phyloP scores from a whole-genome alignment of 2,113 vertebrate genomes.

The Pionites leucogaster region DNA sequence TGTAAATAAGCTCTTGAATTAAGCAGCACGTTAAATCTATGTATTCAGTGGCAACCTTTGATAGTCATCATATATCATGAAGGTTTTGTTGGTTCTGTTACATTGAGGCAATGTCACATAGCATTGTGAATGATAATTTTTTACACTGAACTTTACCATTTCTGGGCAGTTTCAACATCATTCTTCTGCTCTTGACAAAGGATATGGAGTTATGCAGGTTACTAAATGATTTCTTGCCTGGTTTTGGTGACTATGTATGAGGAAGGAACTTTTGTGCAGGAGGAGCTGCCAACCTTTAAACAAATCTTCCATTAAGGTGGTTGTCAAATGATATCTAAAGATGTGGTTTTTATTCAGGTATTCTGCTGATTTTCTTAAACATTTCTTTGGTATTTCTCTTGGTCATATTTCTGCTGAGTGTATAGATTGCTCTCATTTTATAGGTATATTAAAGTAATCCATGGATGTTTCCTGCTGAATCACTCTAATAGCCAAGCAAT shows the following conservation, averaged over 20 bases:
- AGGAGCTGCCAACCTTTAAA: background rate
- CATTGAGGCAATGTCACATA: conserved; percentile 26
- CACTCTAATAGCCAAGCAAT: background rate
- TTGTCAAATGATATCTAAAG: background rate
- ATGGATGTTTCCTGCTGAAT: background rate
- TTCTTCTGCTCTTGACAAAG: background rate
- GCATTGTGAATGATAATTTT: conserved; percentile 28
- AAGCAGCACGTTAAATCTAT: conserved; percentile 48
- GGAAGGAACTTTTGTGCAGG: background rate
- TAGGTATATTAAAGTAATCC: background rate
- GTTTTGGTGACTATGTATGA: background rate
- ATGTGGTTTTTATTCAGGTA: background rate
- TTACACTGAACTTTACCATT: conserved; percentile 33
- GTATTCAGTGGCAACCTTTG: conserved; percentile 50
- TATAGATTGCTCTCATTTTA: background rate
- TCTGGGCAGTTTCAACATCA: conserved; percentile 16
- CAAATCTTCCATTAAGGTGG: background rate
- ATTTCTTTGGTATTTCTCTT: background rate
- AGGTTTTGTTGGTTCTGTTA: conserved; percentile 46
- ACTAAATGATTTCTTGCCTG: background rate
- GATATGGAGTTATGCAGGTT: background rate
- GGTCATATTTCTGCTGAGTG: background rate
- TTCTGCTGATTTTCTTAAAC: background rate
- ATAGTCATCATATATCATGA: conserved; percentile 44
- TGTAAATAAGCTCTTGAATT: conserved; percentile 61